Evolutionary conservation across 2,113 vertebrate genomes (phyloP), one percentile per base, ranked within the genome.

Genomic region (Eidolon helvum): DNA sequence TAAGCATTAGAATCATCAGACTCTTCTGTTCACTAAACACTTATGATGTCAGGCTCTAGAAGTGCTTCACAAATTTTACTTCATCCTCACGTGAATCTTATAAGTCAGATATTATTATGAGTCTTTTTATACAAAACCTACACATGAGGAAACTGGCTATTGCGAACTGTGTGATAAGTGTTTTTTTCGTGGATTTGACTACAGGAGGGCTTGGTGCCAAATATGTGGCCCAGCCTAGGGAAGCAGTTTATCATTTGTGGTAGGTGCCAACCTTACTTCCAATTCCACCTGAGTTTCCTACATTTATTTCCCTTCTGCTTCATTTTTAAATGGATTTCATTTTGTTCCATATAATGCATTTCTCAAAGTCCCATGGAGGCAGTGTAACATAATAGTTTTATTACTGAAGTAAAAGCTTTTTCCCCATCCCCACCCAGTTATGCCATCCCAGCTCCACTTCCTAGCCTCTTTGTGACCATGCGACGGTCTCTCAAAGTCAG

Each of bases 291-390:
- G 35, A 50, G 69, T 72, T 77, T 71, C 38, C 92, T 24, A 57
- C 14, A 7, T 21, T 57, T 28, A 59, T 30, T 87, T 79, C 45
- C 55, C 63, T 80, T 72, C 71, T 30, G 71, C 38, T 91, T 95
- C 78, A 87, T 85, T 90, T 82, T 33, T 43, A 88, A 89, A 26
- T 24, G 35, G 7, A 68, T 48, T 92, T 89, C 45, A 35, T 40
- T 77, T 93, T 50, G 68, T 59, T 74, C 18, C 65, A 93, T 38
- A 75, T 86, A 91, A 85, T 50, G n/a, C 50, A 85, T 82, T 96
- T 80, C 78, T 35, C 84, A 40, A 59, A 90, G 30, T 78, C n/a
- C 66, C 15, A 2, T 0, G 19, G 66, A 90, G 59, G 68, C 28
- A 30, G 21, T 35, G 1, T 78, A 77, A 72, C 33, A 45, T 11